phyloP scores from a whole-genome alignment of 2,888 invertebrate species.

The Pristionchus entomophagus region DNA sequence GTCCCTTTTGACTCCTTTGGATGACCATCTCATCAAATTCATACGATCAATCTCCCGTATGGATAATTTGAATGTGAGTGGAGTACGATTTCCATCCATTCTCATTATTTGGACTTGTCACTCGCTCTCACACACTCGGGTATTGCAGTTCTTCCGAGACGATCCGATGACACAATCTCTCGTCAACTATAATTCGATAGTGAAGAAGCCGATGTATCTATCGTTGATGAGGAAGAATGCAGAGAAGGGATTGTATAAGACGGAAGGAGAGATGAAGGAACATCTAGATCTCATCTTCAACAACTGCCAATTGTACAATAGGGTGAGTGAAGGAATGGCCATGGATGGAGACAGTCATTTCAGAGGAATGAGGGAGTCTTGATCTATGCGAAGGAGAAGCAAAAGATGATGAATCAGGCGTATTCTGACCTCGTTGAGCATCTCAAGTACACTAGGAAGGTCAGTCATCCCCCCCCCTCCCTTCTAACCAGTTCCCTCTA shows the following conservation, averaged over 20 bases:
- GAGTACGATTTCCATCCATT: not conserved
- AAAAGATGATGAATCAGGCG: not conserved
- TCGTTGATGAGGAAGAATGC: conserved; percentile 82
- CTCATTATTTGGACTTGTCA: not conserved
- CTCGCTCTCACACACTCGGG: no score
- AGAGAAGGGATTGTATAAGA: not conserved
- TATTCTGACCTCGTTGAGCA: not conserved
- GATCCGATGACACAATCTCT: not conserved
- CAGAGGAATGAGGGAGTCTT: not conserved
- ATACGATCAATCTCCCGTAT: not conserved
- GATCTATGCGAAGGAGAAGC: not conserved
- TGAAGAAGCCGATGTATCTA: conserved; percentile 90
- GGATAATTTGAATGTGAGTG: not conserved
- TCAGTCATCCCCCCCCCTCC: no score
- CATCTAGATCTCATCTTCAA: conserved; percentile 40
- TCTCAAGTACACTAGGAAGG: not conserved
- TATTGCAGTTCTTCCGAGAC: not conserved
- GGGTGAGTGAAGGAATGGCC: not conserved
- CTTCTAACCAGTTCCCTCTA: no score
- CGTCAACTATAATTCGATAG: conserved; percentile 84
- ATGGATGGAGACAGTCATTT: not conserved
- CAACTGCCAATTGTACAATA: conserved; percentile 8
- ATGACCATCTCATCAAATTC: not conserved
- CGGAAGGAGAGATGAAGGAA: not conserved
- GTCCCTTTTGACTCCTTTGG: not conserved